Evolutionary conservation across 1,140 invertebrate species (phyloP).

Genomic region (Phymorhynchus buccinoides): DNA sequence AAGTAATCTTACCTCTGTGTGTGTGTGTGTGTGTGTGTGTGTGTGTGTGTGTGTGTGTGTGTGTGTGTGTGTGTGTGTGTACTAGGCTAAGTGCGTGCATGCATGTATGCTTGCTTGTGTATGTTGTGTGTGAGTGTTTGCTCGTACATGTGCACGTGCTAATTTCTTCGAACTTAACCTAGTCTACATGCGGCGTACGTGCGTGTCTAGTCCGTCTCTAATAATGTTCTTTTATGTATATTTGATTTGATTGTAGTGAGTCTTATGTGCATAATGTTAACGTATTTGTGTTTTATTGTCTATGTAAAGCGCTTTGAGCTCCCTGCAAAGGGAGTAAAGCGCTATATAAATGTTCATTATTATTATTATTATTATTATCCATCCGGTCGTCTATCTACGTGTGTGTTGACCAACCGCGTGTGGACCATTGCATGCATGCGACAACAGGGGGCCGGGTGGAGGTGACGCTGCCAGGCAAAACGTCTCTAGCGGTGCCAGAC

Average conservation of each 20-base stretch:
- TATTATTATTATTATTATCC: no score
- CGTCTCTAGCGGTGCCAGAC: constrained; percentile 34
- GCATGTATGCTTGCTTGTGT: neutral
- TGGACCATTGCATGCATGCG: no score
- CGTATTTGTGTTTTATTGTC: no score
- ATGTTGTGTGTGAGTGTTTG: neutral
- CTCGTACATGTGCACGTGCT: neutral
- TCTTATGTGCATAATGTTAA: no score
- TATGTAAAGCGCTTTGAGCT: no score
- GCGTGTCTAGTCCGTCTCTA: no score
- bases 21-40: neutral
- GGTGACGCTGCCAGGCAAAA: constrained; percentile 35
- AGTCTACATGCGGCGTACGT: neutral
- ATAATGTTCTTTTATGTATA: no score
- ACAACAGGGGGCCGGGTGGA: constrained; percentile 37
- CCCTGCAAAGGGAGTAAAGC: no score
- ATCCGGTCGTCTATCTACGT: neutral
- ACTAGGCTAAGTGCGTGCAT: neutral
- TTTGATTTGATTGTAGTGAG: no score
- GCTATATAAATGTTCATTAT: no score
- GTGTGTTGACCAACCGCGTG: no score
- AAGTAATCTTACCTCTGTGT: neutral
- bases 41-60: neutral
- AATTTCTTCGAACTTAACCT: neutral
- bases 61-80: neutral